Conservation (phyloP, 2,797 vertebrate genomes). For the Setipinna tenuifilis region DNA sequence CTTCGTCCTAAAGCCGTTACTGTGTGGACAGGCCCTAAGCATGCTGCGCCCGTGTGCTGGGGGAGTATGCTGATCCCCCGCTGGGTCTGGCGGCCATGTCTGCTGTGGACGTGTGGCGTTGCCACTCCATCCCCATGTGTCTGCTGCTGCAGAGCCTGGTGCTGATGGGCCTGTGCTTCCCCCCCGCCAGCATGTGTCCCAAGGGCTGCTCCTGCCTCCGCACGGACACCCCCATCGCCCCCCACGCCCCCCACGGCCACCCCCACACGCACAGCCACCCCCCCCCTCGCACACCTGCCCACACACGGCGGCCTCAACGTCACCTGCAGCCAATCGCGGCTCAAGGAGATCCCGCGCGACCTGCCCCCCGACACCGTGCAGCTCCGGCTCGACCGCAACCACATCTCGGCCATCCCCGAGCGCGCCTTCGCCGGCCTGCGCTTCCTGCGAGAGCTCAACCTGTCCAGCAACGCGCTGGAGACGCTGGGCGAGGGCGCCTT, state of each 20-base stretch:
- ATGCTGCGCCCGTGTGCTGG: no score
- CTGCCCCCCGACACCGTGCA: slow-evolving; percentile 91
- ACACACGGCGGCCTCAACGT: slow-evolving; percentile 85
- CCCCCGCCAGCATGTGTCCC: slow-evolving; percentile 97
- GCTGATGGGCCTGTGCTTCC: slow-evolving; percentile 98
- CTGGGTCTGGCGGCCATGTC: slow-evolving; percentile 86
- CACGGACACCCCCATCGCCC: slow-evolving; percentile 53
- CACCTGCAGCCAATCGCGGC: slow-evolving; percentile 93
- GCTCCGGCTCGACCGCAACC: slow-evolving; percentile 94
- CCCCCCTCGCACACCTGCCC: slow-evolving; percentile 70
- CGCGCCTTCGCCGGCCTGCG: slow-evolving; percentile 93
- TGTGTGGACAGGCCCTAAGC: no score
- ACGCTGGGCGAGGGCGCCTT: slow-evolving; percentile 94
- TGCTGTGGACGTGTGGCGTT: slow-evolving; percentile 94
- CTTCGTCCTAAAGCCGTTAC: no score
- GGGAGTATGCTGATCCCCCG: no score
- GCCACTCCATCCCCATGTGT: slow-evolving; percentile 95
- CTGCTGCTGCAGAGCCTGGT: slow-evolving; percentile 98
- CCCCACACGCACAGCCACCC: slow-evolving; percentile 70
- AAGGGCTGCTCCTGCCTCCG: slow-evolving; percentile 93
- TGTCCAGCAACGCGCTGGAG: slow-evolving; percentile 94
- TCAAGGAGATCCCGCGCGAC: slow-evolving; percentile 95
- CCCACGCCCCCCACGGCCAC: slow-evolving; percentile 65
- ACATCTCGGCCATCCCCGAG: slow-evolving; percentile 93
- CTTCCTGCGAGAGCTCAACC: slow-evolving; percentile 91